Conservation (phyloP, 2,888 invertebrate species). For the Acronicta alni region DNA sequence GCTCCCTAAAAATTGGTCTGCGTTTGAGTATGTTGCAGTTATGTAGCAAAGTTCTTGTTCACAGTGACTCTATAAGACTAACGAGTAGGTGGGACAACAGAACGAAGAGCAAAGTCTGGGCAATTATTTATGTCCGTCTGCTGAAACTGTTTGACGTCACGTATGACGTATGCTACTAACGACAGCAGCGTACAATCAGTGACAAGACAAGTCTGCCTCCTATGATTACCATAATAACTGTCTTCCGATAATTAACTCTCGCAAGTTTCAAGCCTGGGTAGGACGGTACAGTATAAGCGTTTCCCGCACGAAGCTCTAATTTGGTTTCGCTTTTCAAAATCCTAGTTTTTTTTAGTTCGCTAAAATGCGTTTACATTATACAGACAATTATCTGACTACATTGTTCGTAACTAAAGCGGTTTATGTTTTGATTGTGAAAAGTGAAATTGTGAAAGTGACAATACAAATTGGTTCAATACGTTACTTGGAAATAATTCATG, state of each 20-base stretch:
- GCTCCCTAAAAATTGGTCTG: no score
- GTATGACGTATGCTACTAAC: conserved; percentile 22
- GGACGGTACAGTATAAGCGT: conserved; percentile 3
- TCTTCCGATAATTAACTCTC: conserved; percentile 40
- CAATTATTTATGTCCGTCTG: background rate
- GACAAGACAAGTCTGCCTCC: conserved; percentile 21
- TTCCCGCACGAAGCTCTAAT: conserved; percentile 31
- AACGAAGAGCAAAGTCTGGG: background rate
- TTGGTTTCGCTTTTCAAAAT: conserved; percentile 27
- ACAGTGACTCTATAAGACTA: background rate
- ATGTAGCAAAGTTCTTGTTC: no score
- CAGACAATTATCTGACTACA: no score
- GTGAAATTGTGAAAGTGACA: no score
- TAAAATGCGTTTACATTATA: no score
- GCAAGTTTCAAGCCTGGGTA: conserved; percentile 2
- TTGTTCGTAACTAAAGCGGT: no score
- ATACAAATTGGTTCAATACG: no score
- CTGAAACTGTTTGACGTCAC: conserved; percentile 29
- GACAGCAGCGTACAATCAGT: conserved; percentile 31
- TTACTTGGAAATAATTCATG: no score
- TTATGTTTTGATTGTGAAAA: no score
- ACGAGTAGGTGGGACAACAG: background rate
- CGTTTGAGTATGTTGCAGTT: no score
- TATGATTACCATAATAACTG: conserved; percentile 40
- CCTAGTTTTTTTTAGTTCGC: background rate